Evolutionary conservation across 2,113 vertebrate species (phyloP).

Genomic region (Felis chaus): DNA sequence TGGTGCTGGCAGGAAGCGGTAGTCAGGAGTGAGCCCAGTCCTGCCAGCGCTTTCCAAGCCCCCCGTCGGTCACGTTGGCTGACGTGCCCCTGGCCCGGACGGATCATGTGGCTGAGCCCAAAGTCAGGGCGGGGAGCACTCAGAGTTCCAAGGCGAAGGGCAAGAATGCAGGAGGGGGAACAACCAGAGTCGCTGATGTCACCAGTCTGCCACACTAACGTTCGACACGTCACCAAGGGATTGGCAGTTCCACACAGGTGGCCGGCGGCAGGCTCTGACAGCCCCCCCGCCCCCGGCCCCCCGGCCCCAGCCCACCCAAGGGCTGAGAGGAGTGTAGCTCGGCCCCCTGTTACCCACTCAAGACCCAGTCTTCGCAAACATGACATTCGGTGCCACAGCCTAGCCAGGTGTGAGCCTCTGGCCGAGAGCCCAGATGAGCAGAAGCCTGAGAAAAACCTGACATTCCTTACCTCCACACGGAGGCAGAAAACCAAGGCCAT

Average conservation of each 20-base stretch:
- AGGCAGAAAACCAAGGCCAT: background rate
- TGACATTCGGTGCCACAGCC: background rate
- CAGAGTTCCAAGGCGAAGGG: background rate
- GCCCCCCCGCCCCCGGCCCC: background rate
- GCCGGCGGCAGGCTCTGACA: too few relatives aligned
- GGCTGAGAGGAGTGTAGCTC: background rate
- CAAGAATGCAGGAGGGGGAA: too few relatives aligned
- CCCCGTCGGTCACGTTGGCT: background rate
- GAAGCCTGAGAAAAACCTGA: background rate
- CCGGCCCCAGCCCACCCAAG: background rate
- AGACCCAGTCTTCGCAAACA: background rate
- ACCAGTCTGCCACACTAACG: accelerated
- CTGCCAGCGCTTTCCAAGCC: background rate
- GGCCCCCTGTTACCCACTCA: background rate
- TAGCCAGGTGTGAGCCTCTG: background rate
- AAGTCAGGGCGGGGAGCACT: background rate
- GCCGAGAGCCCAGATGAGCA: background rate
- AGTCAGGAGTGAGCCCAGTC: background rate
- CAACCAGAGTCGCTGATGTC: background rate
- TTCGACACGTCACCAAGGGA: too few relatives aligned
- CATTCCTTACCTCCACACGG: background rate
- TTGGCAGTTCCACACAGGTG: accelerated
- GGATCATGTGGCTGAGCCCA: background rate
- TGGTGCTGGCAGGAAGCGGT: accelerated
- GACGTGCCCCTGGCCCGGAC: background rate